Conservation (phyloP, 1,140 invertebrate species). For the Pseudomyrmex flavicornis region DNA sequence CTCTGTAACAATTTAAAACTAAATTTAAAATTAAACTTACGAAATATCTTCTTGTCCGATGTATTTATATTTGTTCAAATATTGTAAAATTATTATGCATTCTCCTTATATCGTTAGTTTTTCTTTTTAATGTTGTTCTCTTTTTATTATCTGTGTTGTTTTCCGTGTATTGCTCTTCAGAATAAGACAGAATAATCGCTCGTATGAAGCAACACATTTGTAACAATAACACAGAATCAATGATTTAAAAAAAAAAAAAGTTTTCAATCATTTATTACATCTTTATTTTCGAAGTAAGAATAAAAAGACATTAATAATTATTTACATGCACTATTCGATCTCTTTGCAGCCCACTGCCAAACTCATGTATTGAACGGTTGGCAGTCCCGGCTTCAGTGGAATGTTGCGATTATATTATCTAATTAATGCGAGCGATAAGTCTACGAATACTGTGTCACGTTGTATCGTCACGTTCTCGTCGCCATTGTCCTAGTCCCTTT, state of each 20-base stretch:
- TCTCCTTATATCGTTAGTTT: too few relatives aligned
- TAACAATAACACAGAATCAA: constrained; percentile 12
- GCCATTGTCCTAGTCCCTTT: not conserved
- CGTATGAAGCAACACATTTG: not conserved
- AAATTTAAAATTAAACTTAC: constrained; percentile 4
- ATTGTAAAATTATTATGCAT: not conserved
- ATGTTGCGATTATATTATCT: constrained; percentile 77
- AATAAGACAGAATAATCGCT: not conserved
- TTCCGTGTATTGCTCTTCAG: not conserved
- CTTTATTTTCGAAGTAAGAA: constrained; percentile 35
- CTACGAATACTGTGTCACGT: constrained; percentile 49
- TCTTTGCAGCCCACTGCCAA: constrained; percentile 15
- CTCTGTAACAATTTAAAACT: not conserved
- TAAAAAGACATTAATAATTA: constrained; percentile 51
- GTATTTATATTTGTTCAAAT: not conserved
- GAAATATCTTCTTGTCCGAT: not conserved
- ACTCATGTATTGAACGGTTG: constrained; percentile 61
- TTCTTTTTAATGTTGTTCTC: too few relatives aligned
- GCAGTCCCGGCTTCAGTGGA: constrained; percentile 79
- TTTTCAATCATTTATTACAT: constrained; percentile 16
- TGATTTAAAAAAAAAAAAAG: not conserved
- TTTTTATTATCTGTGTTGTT: not conserved
- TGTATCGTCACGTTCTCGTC: constrained; percentile 8
- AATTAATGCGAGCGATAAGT: constrained; percentile 70
- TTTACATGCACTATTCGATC: constrained; percentile 29